These are phyloP conservation scores for Tricholaema leucomelas DNA, from an alignment of 2,113 vertebrate species.

Conservation along the genomic window DNA sequence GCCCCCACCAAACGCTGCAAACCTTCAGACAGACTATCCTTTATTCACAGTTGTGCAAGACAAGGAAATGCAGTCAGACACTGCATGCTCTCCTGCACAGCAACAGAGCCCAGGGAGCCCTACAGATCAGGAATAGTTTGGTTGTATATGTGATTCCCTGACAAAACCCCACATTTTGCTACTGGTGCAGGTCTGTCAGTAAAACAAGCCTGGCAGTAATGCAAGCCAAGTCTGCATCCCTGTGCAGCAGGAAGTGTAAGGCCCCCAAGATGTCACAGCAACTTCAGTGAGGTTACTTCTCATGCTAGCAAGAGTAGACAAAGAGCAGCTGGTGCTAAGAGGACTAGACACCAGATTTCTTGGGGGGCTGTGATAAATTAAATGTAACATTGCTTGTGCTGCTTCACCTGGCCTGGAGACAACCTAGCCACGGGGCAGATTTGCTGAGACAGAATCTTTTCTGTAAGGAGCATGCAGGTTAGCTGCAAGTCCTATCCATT, in stretches of 20 bases:
- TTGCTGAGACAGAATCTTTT: neutral
- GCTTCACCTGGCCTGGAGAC: neutral
- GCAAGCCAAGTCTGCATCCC: neutral
- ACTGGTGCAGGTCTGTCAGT: neutral
- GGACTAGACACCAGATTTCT: neutral
- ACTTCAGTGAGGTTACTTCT: neutral
- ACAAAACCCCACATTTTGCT: neutral
- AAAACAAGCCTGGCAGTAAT: neutral
- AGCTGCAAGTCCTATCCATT: neutral
- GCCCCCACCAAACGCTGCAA: neutral
- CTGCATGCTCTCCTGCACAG: rapidly evolving
- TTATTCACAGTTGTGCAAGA: neutral
- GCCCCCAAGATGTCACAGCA: neutral
- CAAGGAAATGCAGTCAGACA: neutral
- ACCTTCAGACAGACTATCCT: neutral
- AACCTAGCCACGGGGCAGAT: neutral
- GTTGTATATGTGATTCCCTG: neutral
- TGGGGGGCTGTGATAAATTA: neutral
- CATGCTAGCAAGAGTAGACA: neutral
- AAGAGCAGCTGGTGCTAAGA: neutral
- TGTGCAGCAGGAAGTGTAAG: neutral
- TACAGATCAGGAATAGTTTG: neutral
- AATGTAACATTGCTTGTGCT: neutral
- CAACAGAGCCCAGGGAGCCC: neutral
- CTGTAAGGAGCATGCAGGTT: neutral